Percentiles rank a stretch among this genome's conserved stretches.
These are phyloP conservation scores for Thecophora atra DNA, from an alignment of 2,888 invertebrate genomes.

Conservation along the genomic window DNA sequence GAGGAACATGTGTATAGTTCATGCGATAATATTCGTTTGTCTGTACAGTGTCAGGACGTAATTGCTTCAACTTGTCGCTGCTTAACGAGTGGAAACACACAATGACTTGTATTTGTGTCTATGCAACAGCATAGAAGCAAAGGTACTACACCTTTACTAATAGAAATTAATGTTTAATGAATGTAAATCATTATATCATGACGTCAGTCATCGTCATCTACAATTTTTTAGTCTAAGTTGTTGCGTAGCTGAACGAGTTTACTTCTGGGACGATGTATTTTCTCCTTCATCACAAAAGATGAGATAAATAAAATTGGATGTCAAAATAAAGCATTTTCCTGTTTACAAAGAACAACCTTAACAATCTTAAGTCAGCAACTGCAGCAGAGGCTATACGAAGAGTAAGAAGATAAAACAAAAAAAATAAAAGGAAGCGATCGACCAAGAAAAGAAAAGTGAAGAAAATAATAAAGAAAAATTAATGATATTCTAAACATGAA, in stretches of 20 bases:
- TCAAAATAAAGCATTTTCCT: too few relatives aligned
- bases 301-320: too few relatives aligned
- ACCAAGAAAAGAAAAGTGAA: too few relatives aligned
- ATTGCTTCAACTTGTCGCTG: conserved; percentile 40
- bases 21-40: background rate
- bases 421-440: too few relatives aligned
- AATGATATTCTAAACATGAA: too few relatives aligned
- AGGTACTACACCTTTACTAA: conserved; percentile 15
- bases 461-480: too few relatives aligned
- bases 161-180: conserved; percentile 48
- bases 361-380: too few relatives aligned
- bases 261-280: background rate
- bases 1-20: background rate
- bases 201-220: conserved; percentile 32
- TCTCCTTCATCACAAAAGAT: too few relatives aligned
- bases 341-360: too few relatives aligned
- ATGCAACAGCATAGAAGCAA: background rate
- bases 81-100: conserved; percentile 13
- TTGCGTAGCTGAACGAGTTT: background rate
- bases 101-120: background rate
- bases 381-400: too few relatives aligned
- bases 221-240: background rate
- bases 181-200: too few relatives aligned
- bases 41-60: conserved; percentile 36
- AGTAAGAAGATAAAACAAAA: too few relatives aligned